Evolutionary conservation across 2,113 vertebrate species (phyloP).

Genomic region (Girardinichthys multiradiatus): DNA sequence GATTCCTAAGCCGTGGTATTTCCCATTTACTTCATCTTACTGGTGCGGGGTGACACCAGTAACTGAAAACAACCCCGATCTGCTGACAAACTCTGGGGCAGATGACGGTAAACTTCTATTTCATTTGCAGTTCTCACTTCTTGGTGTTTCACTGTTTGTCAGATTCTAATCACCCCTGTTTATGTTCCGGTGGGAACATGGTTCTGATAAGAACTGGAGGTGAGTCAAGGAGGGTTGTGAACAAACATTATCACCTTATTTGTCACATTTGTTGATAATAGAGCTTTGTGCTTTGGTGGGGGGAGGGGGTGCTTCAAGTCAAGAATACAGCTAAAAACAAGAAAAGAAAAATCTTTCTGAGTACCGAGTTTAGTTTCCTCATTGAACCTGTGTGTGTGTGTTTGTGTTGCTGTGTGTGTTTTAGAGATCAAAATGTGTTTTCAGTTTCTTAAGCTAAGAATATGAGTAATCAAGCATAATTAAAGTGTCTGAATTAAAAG

Average conservation of each 20-base stretch:
- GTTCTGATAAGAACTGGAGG: slow-evolving; percentile 22
- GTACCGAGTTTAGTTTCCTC: background rate
- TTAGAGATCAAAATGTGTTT: background rate
- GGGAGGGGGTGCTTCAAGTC: background rate
- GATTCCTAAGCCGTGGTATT: slow-evolving; percentile 95
- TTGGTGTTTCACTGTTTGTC: background rate
- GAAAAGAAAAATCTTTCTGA: slow-evolving; percentile 14
- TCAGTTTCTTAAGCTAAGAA: background rate
- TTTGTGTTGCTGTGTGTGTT: background rate
- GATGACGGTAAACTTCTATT: slow-evolving; percentile 60
- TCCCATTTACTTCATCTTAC: slow-evolving; percentile 91
- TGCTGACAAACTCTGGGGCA: slow-evolving; percentile 33
- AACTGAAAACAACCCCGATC: slow-evolving; percentile 14
- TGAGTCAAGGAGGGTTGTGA: slow-evolving; percentile 38
- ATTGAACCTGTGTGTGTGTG: slow-evolving; percentile 1
- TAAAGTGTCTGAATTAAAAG: background rate
- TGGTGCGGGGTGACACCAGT: slow-evolving; percentile 84
- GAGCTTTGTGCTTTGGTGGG: slow-evolving; percentile 9
- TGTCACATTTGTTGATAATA: slow-evolving; percentile 42
- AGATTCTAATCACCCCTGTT: slow-evolving; percentile 2
- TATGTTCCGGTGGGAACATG: background rate
- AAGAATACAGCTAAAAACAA: slow-evolving; percentile 11
- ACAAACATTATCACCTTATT: slow-evolving; percentile 54
- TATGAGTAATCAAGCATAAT: background rate
- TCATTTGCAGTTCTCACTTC: background rate